Evolutionary conservation across 2,113 vertebrate genomes (phyloP).

Genomic region (Stercorarius parasiticus): DNA sequence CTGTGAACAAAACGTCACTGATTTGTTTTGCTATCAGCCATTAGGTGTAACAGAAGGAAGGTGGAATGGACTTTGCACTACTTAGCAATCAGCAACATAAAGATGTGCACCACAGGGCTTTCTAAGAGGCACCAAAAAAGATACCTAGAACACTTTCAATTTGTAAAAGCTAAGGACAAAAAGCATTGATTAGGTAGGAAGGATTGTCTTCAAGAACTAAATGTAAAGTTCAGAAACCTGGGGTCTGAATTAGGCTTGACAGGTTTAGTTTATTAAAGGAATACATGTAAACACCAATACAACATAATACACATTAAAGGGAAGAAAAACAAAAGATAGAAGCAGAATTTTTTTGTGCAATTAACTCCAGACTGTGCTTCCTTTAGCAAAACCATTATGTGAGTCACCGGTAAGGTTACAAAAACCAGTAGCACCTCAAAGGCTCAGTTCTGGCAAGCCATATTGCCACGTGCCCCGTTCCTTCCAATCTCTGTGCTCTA

Average conservation of each 20-base stretch:
- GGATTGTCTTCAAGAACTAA: background rate
- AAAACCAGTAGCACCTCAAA: background rate
- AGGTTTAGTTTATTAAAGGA: constrained; percentile 45
- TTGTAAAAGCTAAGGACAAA: background rate
- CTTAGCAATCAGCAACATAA: background rate
- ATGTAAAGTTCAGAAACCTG: background rate
- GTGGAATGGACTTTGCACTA: background rate
- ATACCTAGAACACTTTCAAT: background rate
- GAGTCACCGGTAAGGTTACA: background rate
- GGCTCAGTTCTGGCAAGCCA: background rate
- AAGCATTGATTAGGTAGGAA: background rate
- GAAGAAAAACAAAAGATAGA: background rate
- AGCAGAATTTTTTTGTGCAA: background rate
- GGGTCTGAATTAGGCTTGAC: background rate
- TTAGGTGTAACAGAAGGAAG: background rate
- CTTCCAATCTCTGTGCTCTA: background rate
- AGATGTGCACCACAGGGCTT: background rate
- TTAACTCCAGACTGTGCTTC: background rate
- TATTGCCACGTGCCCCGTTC: background rate
- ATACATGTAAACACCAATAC: constrained; percentile 38
- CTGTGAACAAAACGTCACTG: background rate
- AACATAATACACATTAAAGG: background rate
- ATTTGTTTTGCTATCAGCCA: background rate
- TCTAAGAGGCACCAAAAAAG: background rate
- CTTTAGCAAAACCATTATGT: background rate